phyloP scores from a whole-genome alignment of 2,888 invertebrate species.

The Tinea trinotella region DNA sequence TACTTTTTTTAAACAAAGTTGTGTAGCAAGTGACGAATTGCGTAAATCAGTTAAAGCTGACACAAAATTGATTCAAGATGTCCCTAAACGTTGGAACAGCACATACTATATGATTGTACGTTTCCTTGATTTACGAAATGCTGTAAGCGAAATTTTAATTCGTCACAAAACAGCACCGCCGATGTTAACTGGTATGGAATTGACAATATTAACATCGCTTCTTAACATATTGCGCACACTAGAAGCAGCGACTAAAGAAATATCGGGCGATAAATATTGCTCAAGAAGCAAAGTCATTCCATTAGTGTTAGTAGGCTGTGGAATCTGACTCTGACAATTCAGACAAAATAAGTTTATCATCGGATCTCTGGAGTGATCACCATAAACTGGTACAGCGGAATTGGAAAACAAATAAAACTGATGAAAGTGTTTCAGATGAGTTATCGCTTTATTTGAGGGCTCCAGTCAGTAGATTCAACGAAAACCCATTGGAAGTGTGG shows the following conservation, averaged over 20 bases:
- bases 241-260: slow-evolving; percentile 25
- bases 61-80: slow-evolving; percentile 19
- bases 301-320: no score
- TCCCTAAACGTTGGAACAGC: slow-evolving; percentile 18
- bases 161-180: slow-evolving; percentile 20
- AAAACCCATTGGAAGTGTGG: no score
- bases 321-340: no score
- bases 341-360: no score
- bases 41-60: slow-evolving; percentile 15
- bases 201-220: slow-evolving; percentile 23
- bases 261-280: slow-evolving; percentile 24
- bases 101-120: slow-evolving; percentile 16
- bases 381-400: no score
- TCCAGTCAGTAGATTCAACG: no score
- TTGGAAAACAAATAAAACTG: no score
- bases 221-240: slow-evolving; percentile 24
- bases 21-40: slow-evolving; percentile 19
- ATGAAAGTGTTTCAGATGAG: no score
- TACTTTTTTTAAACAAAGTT: slow-evolving; percentile 22
- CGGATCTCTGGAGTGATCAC: no score
- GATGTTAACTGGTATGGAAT: slow-evolving; percentile 25
- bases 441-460: no score
- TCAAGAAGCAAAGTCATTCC: slow-evolving; percentile 25
- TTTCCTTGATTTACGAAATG: slow-evolving; percentile 15
- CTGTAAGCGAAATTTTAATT: slow-evolving; percentile 23